Evolutionary conservation across 2,797 vertebrate species (phyloP).

Genomic region (Epinephelus awoara): DNA sequence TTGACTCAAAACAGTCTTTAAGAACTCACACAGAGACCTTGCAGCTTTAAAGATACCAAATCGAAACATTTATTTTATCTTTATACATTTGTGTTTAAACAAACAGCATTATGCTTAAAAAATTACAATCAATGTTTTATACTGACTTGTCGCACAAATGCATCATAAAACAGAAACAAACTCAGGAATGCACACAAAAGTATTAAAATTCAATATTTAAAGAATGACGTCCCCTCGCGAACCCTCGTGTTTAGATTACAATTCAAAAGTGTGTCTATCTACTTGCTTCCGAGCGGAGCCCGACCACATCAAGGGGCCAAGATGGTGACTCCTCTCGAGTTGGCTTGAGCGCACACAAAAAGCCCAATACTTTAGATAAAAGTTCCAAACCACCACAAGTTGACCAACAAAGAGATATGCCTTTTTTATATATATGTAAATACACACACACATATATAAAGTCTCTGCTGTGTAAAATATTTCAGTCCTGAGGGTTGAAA

Average conservation of each 20-base stretch:
- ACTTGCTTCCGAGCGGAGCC: constrained; percentile 82
- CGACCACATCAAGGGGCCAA: constrained; percentile 84
- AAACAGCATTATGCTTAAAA: constrained; percentile 80
- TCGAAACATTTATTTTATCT: constrained; percentile 82
- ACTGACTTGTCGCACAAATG: constrained; percentile 81
- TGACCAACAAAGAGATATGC: constrained; percentile 92
- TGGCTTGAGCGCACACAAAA: constrained; percentile 88
- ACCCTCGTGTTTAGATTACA: constrained; percentile 84
- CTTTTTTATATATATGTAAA: constrained; percentile 89
- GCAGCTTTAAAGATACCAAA: constrained; percentile 75
- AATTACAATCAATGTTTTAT: constrained; percentile 81
- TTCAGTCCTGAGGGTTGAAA: constrained; percentile 90
- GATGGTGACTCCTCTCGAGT: constrained; percentile 87
- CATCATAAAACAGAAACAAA: constrained; percentile 90
- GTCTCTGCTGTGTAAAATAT: constrained; percentile 94
- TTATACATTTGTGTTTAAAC: constrained; percentile 76
- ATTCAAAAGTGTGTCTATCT: constrained; percentile 86
- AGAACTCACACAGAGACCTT: not conserved
- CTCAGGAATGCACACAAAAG: constrained; percentile 78
- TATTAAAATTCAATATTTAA: constrained; percentile 82
- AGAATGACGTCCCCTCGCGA: constrained; percentile 67
- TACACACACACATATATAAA: constrained; percentile 80
- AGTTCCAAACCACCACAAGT: constrained; percentile 92
- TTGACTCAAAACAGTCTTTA: not conserved
- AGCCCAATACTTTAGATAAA: constrained; percentile 91